phyloP scores from a whole-genome alignment of 2,888 invertebrate species.

The Drosophila aldrichi region DNA sequence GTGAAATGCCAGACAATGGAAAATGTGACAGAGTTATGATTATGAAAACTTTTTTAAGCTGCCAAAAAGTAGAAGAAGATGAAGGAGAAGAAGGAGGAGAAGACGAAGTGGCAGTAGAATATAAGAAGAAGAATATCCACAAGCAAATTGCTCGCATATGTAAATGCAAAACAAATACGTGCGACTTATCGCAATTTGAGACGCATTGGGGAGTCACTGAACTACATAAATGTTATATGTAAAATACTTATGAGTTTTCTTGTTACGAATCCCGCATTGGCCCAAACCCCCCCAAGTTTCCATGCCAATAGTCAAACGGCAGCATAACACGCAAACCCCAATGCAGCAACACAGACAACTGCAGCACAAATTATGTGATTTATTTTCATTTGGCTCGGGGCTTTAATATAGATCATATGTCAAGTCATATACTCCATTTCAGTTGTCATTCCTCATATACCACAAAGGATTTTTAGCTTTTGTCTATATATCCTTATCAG shows the following conservation, averaged over 20 bases:
- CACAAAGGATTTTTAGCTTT: neutral
- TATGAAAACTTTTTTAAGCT: conserved; percentile 67
- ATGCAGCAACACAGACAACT: conserved; percentile 17
- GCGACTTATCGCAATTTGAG: conserved; percentile 66
- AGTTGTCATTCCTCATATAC: neutral
- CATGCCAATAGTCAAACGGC: conserved; percentile 56
- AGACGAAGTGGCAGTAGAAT: neutral
- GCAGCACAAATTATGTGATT: neutral
- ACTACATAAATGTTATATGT: conserved; percentile 58
- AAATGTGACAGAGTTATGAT: conserved; percentile 73
- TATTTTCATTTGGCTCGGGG: neutral
- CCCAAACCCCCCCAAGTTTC: neutral
- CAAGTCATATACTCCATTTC: neutral
- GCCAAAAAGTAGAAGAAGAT: neutral
- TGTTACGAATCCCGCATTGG: conserved; percentile 10
- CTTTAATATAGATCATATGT: no score
- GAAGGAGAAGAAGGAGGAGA: neutral
- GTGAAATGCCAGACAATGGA: conserved; percentile 57
- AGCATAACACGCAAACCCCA: conserved; percentile 57
- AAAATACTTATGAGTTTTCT: conserved; percentile 57
- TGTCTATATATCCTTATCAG: neutral
- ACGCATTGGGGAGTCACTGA: conserved; percentile 64
- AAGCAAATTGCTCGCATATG: conserved; percentile 32
- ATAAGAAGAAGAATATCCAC: conserved; percentile 10
- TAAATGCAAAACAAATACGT: conserved; percentile 59